phyloP scores from a whole-genome alignment of 2,113 vertebrate species.

The Pelodiscus sinensis region DNA sequence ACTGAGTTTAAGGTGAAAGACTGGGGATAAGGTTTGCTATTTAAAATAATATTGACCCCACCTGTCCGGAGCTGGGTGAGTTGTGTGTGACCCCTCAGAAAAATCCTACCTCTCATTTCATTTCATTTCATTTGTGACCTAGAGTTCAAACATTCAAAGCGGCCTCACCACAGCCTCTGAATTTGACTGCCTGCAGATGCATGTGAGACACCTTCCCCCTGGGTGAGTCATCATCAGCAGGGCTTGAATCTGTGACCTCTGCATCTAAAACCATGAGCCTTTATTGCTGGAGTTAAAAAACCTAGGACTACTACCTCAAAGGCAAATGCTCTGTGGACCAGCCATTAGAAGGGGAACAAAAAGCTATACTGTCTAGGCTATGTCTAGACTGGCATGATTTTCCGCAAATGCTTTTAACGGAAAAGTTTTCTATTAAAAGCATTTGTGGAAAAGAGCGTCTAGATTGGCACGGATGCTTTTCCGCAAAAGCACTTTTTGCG shows the following conservation, averaged over 20 bases:
- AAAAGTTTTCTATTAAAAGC: too few species aligned
- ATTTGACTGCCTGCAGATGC: rapidly evolving
- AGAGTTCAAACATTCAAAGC: neutral
- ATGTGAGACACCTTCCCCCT: neutral
- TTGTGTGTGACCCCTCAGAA: neutral
- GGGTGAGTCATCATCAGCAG: neutral
- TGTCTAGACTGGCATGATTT: too few species aligned
- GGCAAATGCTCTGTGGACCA: neutral
- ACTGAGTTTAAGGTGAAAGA: neutral
- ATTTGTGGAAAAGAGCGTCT: too few species aligned
- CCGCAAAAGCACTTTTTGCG: too few species aligned
- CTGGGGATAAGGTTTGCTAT: neutral
- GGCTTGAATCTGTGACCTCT: neutral
- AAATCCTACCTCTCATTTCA: neutral
- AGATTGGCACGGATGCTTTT: too few species aligned
- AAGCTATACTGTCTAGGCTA: neutral
- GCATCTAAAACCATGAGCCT: neutral
- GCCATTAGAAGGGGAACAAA: neutral
- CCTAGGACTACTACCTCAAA: conserved; percentile 14
- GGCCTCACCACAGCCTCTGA: neutral
- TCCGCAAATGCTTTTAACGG: too few species aligned
- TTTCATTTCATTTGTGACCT: conserved; percentile 21
- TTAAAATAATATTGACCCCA: neutral
- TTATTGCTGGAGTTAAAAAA: neutral
- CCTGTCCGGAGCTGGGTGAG: neutral